Evolutionary conservation across 2,113 vertebrate genomes (phyloP).

Genomic region (Chaetura pelagica): DNA sequence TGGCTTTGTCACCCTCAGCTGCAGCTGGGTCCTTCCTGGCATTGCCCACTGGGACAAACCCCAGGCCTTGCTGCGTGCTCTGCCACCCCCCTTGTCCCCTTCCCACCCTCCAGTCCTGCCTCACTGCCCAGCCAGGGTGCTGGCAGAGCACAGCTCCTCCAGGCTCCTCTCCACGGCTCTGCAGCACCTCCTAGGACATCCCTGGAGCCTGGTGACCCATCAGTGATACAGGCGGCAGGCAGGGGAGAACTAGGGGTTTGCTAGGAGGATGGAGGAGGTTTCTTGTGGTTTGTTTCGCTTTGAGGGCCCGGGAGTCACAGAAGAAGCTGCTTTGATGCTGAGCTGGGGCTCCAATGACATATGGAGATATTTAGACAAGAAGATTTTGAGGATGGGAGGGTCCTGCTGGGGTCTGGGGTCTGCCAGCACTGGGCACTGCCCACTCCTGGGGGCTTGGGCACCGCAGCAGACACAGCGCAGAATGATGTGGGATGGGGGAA

Average conservation of each 20-base stretch:
- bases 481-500: background rate
- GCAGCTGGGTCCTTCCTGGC: background rate
- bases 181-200: background rate
- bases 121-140: background rate
- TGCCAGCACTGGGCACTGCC: background rate
- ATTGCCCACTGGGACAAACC: background rate
- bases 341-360: background rate
- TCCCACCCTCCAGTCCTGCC: background rate
- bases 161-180: background rate
- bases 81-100: background rate
- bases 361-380: background rate
- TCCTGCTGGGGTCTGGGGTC: background rate
- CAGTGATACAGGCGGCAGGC: background rate
- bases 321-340: background rate
- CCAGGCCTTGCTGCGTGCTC: background rate
- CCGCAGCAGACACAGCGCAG: accelerated
- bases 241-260: background rate
- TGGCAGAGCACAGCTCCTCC: background rate
- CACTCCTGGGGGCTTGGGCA: accelerated
- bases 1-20: background rate
- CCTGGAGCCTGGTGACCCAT: background rate
- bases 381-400: background rate
- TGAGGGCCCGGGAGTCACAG: background rate
- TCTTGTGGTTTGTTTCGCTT: background rate
- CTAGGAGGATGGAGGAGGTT: background rate